phyloP scores from a whole-genome alignment of 2,888 invertebrate genomes.

The Pandemis heparana region DNA sequence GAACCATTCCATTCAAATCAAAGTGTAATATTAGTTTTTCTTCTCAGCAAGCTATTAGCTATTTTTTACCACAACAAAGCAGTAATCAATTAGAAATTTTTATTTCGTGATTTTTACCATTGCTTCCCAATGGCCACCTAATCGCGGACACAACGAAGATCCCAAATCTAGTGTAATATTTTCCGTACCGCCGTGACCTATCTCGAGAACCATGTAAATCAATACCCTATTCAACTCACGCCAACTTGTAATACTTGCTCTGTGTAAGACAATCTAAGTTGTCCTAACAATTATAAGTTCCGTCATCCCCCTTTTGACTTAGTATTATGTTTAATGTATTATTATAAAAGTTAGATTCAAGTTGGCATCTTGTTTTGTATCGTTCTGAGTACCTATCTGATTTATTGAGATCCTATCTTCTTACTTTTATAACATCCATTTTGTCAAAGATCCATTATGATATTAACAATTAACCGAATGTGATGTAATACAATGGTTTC shows the following conservation, averaged over 20 bases:
- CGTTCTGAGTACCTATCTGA: neutral
- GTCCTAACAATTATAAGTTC: slow-evolving; percentile 70
- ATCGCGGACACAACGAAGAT: neutral
- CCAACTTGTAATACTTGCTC: slow-evolving; percentile 32
- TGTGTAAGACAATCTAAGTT: slow-evolving; percentile 71
- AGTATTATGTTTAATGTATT: slow-evolving; percentile 59
- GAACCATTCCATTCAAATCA: neutral
- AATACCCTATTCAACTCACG: slow-evolving; percentile 25
- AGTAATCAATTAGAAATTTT: neutral
- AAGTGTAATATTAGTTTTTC: neutral
- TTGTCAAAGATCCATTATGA: no score
- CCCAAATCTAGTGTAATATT: neutral
- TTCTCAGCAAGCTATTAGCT: neutral
- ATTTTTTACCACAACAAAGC: neutral
- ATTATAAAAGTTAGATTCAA: slow-evolving; percentile 50
- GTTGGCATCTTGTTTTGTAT: slow-evolving; percentile 44
- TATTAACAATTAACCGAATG: no score
- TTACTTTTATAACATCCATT: no score
- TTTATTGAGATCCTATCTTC: neutral
- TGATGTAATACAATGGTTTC: no score
- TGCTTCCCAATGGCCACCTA: neutral
- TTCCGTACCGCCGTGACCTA: slow-evolving; percentile 1
- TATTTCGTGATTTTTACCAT: neutral
- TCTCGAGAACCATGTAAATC: slow-evolving; percentile 29
- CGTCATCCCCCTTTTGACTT: slow-evolving; percentile 43